These are phyloP conservation scores for Carlito syrichta DNA, from an alignment of 2,113 vertebrate species.

Conservation along the genomic window DNA sequence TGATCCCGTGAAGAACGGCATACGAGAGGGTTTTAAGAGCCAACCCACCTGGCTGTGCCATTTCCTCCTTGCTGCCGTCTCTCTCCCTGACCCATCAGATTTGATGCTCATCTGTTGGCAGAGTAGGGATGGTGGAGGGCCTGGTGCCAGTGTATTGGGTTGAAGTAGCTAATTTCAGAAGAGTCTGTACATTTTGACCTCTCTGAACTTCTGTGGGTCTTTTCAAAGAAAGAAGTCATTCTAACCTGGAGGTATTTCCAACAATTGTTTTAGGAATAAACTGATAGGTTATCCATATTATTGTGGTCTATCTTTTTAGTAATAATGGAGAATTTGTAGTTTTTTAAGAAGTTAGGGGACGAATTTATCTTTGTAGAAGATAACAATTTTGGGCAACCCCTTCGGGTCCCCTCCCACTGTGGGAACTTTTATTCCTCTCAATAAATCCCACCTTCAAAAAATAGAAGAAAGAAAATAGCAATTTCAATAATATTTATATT, in stretches of 20 bases:
- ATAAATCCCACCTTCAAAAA: no score
- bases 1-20: background rate
- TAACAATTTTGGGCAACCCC: no score
- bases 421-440: no score
- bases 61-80: background rate
- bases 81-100: background rate
- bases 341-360: background rate
- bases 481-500: constrained; percentile 1
- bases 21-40: background rate
- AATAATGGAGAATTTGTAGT: background rate
- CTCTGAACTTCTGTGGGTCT: constrained; percentile 30
- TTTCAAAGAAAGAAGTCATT: constrained; percentile 46
- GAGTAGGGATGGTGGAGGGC: background rate
- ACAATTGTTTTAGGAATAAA: background rate
- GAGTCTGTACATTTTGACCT: constrained; percentile 19
- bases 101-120: background rate
- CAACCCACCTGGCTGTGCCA: background rate
- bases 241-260: constrained; percentile 13
- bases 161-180: constrained; percentile 52
- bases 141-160: background rate
- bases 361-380: background rate
- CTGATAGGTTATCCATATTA: background rate
- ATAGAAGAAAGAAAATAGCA: no score
- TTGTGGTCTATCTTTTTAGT: background rate
- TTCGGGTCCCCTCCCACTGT: no score